Percentiles rank a stretch among this genome's conserved stretches.
Evolutionary conservation across 1,140 invertebrate genomes (phyloP).

Genomic region (Frieseomelitta varia): DNA sequence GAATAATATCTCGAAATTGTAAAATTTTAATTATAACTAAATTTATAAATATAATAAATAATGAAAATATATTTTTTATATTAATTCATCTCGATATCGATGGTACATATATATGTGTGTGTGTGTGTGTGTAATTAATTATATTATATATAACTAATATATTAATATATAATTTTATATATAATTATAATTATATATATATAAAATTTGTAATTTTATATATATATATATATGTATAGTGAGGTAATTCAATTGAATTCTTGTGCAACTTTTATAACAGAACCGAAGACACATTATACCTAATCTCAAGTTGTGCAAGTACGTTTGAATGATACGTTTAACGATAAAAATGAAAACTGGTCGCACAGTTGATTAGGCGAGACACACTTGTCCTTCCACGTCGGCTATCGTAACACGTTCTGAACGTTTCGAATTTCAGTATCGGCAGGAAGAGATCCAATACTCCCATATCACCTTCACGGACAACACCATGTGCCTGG

Average conservation of each 20-base stretch:
- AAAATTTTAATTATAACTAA: too few relatives aligned
- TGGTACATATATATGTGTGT: too few relatives aligned
- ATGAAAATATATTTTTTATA: too few relatives aligned
- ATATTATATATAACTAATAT: too few relatives aligned
- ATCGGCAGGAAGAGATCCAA: slow-evolving; percentile 93
- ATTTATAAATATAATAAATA: too few relatives aligned
- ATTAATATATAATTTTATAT: too few relatives aligned
- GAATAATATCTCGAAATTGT: too few relatives aligned
- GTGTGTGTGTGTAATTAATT: too few relatives aligned
- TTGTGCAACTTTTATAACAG: neutral
- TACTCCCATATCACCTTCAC: slow-evolving; percentile 95
- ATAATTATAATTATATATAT: too few relatives aligned
- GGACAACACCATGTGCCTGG: slow-evolving; percentile 94
- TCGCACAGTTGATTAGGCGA: neutral
- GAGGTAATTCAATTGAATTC: neutral
- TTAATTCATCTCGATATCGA: neutral
- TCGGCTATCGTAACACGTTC: slow-evolving; percentile 20
- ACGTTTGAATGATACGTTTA: neutral
- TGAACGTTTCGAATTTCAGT: slow-evolving; percentile 82
- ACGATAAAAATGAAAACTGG: neutral
- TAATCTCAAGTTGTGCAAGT: neutral
- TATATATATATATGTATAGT: too few relatives aligned
- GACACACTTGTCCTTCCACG: neutral
- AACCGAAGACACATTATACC: neutral
- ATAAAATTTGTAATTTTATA: too few relatives aligned